These are phyloP conservation scores for Callipepla californica DNA, from an alignment of 2,113 vertebrate genomes.

Conservation along the genomic window DNA sequence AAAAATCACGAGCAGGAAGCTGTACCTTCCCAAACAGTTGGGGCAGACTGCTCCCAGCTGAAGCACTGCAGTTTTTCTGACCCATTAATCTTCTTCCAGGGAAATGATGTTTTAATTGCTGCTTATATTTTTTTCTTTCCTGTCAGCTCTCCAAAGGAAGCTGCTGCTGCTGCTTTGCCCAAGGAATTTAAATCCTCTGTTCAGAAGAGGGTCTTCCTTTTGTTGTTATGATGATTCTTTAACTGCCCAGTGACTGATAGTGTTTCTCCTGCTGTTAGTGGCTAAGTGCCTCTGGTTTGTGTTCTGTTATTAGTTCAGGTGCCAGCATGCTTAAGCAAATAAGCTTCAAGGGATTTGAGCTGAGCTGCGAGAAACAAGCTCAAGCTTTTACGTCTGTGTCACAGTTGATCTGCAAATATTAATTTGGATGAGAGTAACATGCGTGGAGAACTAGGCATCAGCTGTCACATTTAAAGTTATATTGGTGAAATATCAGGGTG, in stretches of 20 bases:
- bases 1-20: background rate
- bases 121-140: background rate
- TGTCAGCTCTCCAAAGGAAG: background rate
- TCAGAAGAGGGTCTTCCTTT: background rate
- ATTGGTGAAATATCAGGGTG: background rate
- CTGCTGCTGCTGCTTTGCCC: background rate
- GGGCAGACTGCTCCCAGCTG: background rate
- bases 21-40: background rate
- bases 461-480: background rate
- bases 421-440: background rate
- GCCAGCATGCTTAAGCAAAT: background rate
- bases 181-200: background rate
- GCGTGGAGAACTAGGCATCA: background rate
- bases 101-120: background rate
- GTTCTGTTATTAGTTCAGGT: background rate
- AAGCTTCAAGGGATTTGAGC: background rate
- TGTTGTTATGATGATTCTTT: background rate
- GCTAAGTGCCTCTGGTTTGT: background rate
- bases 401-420: background rate
- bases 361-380: background rate
- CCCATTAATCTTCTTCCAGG: background rate
- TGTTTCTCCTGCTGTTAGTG: background rate
- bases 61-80: background rate
- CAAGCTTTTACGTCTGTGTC: background rate
- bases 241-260: rapidly evolving